Evolutionary conservation across 2,113 vertebrate species (phyloP), one percentile per base, ranked within the genome.

Genomic region (Datnioides undecimradiatus): DNA sequence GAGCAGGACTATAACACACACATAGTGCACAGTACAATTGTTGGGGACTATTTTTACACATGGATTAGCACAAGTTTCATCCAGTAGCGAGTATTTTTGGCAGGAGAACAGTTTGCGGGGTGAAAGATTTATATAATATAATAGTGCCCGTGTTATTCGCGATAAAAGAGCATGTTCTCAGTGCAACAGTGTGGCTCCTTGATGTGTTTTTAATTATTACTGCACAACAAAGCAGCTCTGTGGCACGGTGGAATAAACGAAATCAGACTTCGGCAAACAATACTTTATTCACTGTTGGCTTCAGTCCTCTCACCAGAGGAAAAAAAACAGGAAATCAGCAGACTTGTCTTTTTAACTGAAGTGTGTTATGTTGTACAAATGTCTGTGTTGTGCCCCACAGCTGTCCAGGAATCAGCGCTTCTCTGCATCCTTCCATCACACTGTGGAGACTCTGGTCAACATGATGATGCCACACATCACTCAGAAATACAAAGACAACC

Each of bases 401-500:
- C 90, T 99, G 60, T 92, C 97, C 17, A 92, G 98, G 87, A 99
- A 98, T 91, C 98, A 99, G 96, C 96, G 97, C 74, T 99, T 99
- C 91, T 97, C 98, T 0, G 97, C 97, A 0, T 95, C 97, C 38
- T 99, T 97, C 90, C 97, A 99, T 80, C 98, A 99, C 63, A 96
- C 96, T 0, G 97, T 99, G 83, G 98, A 99, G 94, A 99, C 97
- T 0, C 94, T 99, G 86, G 98, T 99, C 73, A 99, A 97, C 83
- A 97, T 99, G 97, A 92, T 99, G 82, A 98, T 97, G 96, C 98
- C 98, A 7, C 98, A 99, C 90, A 97, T 99, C 88, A 97, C 97
- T 43, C 98, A 99, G 93, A 99, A 99, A 85, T 99, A 97, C 89
- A 97, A 97, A 88, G 98, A 99, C 91, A 99, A 98, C 91, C 95